These are phyloP conservation scores for Leptinotarsa lineolata DNA, from an alignment of 1,140 invertebrate genomes.

Conservation along the genomic window DNA sequence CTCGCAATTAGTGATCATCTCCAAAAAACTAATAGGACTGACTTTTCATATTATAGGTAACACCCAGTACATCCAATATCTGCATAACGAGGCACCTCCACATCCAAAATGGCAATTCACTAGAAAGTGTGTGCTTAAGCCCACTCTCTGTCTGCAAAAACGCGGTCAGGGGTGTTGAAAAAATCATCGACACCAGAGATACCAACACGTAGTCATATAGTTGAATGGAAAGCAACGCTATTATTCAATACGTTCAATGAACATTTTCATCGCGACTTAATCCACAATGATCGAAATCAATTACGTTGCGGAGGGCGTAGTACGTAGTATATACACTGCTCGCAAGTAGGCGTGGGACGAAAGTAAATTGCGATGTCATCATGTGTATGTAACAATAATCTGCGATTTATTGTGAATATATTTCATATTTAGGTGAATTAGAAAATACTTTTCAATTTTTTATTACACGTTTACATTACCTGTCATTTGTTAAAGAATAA, in stretches of 20 bases:
- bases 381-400: too few species aligned
- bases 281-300: not conserved
- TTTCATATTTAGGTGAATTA: too few species aligned
- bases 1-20: too few species aligned
- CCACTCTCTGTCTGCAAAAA: slow-evolving; percentile 26
- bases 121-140: slow-evolving; percentile 9
- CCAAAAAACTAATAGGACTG: too few species aligned
- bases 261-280: slow-evolving; percentile 3
- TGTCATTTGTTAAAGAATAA: too few species aligned
- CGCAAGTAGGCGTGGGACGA: not conserved
- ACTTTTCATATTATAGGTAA: not conserved
- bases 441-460: too few species aligned
- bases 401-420: too few species aligned
- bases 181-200: slow-evolving; percentile 12
- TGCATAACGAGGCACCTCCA: not conserved
- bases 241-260: not conserved
- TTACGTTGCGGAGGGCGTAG: not conserved
- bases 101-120: slow-evolving; percentile 8
- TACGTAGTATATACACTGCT: not conserved
- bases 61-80: not conserved
- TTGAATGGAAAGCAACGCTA: not conserved
- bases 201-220: slow-evolving; percentile 13
- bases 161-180: slow-evolving; percentile 16
- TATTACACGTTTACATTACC: too few species aligned
- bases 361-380: too few species aligned